These are phyloP conservation scores for Eleutherodactylus coqui DNA, from an alignment of 2,797 vertebrate genomes.

Conservation along the genomic window DNA sequence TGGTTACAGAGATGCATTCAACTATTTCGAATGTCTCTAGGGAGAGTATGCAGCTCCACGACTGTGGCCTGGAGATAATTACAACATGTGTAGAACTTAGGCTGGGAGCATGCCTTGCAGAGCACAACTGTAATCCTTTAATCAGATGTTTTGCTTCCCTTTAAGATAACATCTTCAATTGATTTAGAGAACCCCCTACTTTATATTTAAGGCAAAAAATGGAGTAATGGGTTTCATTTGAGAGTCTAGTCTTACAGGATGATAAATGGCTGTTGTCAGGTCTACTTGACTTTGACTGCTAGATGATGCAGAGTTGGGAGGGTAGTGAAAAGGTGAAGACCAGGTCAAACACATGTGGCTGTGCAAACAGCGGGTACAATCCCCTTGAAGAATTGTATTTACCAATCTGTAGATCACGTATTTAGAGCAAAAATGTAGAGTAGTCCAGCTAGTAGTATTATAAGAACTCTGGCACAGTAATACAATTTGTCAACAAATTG, in stretches of 20 bases:
- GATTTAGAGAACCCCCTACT: slow-evolving; percentile 69
- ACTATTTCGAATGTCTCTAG: slow-evolving; percentile 30
- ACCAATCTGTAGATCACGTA: neutral
- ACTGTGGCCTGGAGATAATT: slow-evolving; percentile 78
- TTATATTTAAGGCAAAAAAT: slow-evolving; percentile 47
- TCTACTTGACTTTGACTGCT: slow-evolving; percentile 69
- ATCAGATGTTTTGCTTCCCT: slow-evolving; percentile 72
- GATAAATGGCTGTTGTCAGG: slow-evolving; percentile 73
- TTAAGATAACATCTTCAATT: slow-evolving; percentile 77
- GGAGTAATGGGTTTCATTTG: slow-evolving; percentile 74
- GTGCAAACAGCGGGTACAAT: slow-evolving; percentile 31
- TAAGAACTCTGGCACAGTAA: neutral
- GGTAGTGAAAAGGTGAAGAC: slow-evolving; percentile 47
- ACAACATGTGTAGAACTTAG: slow-evolving; percentile 47
- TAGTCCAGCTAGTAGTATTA: neutral
- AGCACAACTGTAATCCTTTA: slow-evolving; percentile 66
- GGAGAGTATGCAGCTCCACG: slow-evolving; percentile 72
- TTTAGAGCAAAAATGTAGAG: neutral
- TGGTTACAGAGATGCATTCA: slow-evolving; percentile 36
- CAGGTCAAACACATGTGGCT: slow-evolving; percentile 39
- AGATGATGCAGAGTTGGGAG: slow-evolving; percentile 65
- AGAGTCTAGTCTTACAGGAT: slow-evolving; percentile 69
- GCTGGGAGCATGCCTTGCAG: slow-evolving; percentile 43
- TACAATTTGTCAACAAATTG: neutral
- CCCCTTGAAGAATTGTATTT: slow-evolving; percentile 9